Percentiles rank a stretch among this genome's conserved stretches.
These are phyloP conservation scores for Heliconius hortense DNA, from an alignment of 2,888 invertebrate species.

Conservation along the genomic window DNA sequence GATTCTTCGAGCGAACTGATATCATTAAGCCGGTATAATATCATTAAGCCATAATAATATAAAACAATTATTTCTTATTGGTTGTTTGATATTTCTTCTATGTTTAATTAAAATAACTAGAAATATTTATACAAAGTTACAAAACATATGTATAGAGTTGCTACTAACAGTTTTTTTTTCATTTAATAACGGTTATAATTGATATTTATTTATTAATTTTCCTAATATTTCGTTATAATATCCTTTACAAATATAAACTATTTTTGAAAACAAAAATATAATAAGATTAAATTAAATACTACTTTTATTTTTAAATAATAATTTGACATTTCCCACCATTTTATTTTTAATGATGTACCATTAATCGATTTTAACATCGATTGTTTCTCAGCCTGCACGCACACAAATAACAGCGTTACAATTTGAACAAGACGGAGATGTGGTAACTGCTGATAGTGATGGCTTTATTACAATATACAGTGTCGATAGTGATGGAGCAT, in stretches of 20 bases:
- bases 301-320: not conserved
- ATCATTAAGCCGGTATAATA: slow-evolving; percentile 89
- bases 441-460: slow-evolving; percentile 95
- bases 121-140: not conserved
- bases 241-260: too few species aligned
- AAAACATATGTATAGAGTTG: not conserved
- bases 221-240: too few species aligned
- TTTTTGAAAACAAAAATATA: too few species aligned
- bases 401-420: slow-evolving; percentile 93
- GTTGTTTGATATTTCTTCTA: too few species aligned
- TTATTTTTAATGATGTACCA: not conserved
- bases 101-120: not conserved
- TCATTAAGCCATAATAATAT: too few species aligned
- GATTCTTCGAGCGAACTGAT: slow-evolving; percentile 94
- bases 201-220: too few species aligned
- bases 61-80: not conserved
- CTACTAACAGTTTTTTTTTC: not conserved
- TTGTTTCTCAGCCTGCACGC: slow-evolving; percentile 85
- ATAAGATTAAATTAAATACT: too few species aligned
- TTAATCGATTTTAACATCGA: not conserved
- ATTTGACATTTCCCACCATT: not conserved
- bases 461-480: slow-evolving; percentile 96
- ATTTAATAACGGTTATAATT: not conserved
- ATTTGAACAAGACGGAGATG: slow-evolving; percentile 95
- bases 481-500: slow-evolving; percentile 93